Evolutionary conservation across 2,797 vertebrate species (phyloP), one percentile per base, ranked within the genome.

Genomic region (Peromyscus nudipes): DNA sequence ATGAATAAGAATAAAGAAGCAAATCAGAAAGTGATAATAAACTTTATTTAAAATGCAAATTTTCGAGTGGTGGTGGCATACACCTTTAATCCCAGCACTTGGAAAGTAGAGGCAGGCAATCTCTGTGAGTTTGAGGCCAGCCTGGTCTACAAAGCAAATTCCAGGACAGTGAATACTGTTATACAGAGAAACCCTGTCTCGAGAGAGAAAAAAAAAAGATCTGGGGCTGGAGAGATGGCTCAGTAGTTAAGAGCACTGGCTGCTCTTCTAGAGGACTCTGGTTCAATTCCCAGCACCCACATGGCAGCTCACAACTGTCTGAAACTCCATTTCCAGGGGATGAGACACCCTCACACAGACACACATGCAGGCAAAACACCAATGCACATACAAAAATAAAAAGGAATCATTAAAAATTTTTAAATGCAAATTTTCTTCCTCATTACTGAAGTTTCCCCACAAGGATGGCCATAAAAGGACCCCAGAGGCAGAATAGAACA

Each of bases 1-100:
- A n/a, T 40, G 34, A 87, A 49, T 27, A 76, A 80, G 14, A 71
- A 80, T n/a, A 14, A 57, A 94, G 93, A 90, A 81, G 52, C 52
- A 83, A 93, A 60, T 52, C 17, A 94, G 23, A 96, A 96, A 96
- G 25, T 55, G 23, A 82, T 43, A 17, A 21, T 19, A 95, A 97
- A 91, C 43, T 64, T 91, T 95, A 96, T 89, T 94, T 69, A 71
- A 95, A 97, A 91, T 93, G 81, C 77, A 94, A 96, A 80, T 96
- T 71, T 95, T 96, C 9, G 0, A 9, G 69, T 40, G n/a, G 19
- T 73, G n/a, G 21, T 5, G 0, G 64, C 64, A 65, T 10, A 40
- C 9, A 12, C 37, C 69, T 73, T 40, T 73, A 73, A 40, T 73
- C 19, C 19, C 21, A 40, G n/a, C n/a, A 40, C 37, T 25, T 9